Evolutionary conservation across 2,888 invertebrate genomes (phyloP).

Genomic region (Poecilus cupreus): DNA sequence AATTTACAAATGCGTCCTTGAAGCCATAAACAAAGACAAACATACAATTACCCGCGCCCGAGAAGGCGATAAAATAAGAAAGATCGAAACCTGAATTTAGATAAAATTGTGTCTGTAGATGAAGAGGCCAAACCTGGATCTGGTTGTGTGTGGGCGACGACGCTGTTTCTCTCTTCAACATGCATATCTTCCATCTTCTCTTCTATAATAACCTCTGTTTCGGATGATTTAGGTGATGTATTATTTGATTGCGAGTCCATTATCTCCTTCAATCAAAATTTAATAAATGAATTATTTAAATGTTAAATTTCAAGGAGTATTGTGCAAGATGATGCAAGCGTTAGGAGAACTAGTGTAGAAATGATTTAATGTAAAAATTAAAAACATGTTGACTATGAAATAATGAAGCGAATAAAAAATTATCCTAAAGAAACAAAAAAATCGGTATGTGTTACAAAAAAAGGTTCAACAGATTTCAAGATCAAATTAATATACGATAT

Average conservation of each 20-base stretch:
- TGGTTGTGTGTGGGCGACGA: background rate
- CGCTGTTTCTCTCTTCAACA: background rate
- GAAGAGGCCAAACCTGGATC: slow-evolving; percentile 32
- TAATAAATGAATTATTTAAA: slow-evolving; percentile 26
- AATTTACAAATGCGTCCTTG: slow-evolving; percentile 42
- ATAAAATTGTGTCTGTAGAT: background rate
- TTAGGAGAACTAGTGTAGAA: background rate
- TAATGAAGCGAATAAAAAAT: background rate
- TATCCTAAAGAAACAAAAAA: background rate
- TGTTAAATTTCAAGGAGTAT: background rate
- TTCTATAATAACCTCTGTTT: background rate
- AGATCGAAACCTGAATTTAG: slow-evolving; percentile 39
- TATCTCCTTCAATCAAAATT: slow-evolving; percentile 36
- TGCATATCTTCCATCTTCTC: background rate
- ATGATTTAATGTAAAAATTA: background rate
- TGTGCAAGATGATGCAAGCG: background rate
- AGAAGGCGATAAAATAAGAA: slow-evolving; percentile 21
- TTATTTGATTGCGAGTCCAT: background rate
- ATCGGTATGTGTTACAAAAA: background rate
- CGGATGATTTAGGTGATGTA: slow-evolving; percentile 6
- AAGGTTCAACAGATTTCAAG: background rate
- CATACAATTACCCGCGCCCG: background rate
- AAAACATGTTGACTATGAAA: slow-evolving; percentile 9
- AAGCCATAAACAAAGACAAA: slow-evolving; percentile 24
- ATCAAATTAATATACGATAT: background rate